Conservation (phyloP, 2,797 vertebrate genomes). For the Malacoctenus gilli region DNA sequence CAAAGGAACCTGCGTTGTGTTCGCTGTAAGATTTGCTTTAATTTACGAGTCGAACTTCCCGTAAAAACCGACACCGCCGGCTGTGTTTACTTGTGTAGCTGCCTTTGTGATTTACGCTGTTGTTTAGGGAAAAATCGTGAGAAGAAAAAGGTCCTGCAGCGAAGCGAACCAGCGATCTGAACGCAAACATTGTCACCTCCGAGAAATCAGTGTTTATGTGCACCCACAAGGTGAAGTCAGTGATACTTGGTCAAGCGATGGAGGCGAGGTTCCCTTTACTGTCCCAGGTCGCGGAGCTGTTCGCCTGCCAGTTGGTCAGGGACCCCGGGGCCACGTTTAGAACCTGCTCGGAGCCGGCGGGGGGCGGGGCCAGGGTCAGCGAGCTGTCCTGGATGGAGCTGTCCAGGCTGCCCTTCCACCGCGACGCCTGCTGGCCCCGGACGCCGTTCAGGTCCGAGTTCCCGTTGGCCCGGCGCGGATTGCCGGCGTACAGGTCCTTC, state of each 20-base stretch:
- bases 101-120: conserved; percentile 4
- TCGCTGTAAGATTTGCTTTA: background rate
- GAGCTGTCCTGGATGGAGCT: conserved; percentile 41
- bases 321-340: conserved; percentile 66
- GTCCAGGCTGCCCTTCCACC: conserved; percentile 49
- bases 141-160: background rate
- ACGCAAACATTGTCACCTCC: conserved; percentile 14
- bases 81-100: conserved; percentile 7
- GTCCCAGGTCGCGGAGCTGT: conserved; percentile 42
- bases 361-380: conserved; percentile 11
- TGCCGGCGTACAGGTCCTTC: conserved; percentile 12
- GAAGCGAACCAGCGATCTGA: conserved; percentile 4
- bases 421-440: conserved; percentile 3
- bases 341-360: conserved; percentile 33
- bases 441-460: conserved; percentile 14
- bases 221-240: background rate
- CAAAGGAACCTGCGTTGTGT: background rate
- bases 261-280: conserved; percentile 54
- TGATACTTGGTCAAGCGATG: conserved; percentile 48
- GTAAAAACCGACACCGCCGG: too few species aligned
- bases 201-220: conserved; percentile 24
- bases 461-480: conserved; percentile 15
- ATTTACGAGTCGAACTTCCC: background rate
- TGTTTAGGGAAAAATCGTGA: background rate
- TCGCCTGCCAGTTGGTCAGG: conserved; percentile 31